Conservation (phyloP, 1,140 invertebrate genomes). For the Bursaphelenchus mucronatus region DNA sequence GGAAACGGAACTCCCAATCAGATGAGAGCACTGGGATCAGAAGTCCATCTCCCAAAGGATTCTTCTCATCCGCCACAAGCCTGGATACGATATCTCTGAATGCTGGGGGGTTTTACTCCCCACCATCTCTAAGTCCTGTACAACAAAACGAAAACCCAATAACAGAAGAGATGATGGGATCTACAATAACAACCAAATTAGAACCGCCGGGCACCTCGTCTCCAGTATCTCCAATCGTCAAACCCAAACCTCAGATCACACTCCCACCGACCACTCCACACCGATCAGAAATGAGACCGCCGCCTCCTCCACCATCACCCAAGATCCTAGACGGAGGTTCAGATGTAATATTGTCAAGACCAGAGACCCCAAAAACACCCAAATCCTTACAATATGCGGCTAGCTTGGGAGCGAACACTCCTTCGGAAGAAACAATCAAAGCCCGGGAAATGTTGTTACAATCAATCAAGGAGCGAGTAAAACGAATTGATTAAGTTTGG, state of each 20-base stretch:
- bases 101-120: neutral
- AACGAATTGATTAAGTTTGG: slow-evolving; percentile 42
- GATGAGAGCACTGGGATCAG: slow-evolving; percentile 5
- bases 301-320: slow-evolving; percentile 19
- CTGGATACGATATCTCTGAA: slow-evolving; percentile 4
- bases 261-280: neutral
- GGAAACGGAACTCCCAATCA: slow-evolving; percentile 19
- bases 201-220: neutral
- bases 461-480: slow-evolving; percentile 45
- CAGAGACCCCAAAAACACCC: slow-evolving; percentile 5
- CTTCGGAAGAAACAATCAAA: slow-evolving; percentile 25
- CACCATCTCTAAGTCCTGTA: slow-evolving; percentile 4
- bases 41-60: slow-evolving; percentile 5
- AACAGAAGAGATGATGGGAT: neutral
- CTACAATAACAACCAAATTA: slow-evolving; percentile 6
- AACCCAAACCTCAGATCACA: slow-evolving; percentile 5
- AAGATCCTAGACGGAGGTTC: neutral
- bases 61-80: slow-evolving; percentile 12
- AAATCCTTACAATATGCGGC: neutral
- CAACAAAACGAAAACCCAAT: neutral
- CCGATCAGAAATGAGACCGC: slow-evolving; percentile 23
- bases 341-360: slow-evolving; percentile 4
- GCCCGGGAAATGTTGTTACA: slow-evolving; percentile 36
- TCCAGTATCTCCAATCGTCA: slow-evolving; percentile 4
- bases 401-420: slow-evolving; percentile 6